Percentiles rank a stretch among this genome's conserved stretches.
Evolutionary conservation across 1,140 invertebrate genomes (phyloP).

Genomic region (Drosophila kohkoa): DNA sequence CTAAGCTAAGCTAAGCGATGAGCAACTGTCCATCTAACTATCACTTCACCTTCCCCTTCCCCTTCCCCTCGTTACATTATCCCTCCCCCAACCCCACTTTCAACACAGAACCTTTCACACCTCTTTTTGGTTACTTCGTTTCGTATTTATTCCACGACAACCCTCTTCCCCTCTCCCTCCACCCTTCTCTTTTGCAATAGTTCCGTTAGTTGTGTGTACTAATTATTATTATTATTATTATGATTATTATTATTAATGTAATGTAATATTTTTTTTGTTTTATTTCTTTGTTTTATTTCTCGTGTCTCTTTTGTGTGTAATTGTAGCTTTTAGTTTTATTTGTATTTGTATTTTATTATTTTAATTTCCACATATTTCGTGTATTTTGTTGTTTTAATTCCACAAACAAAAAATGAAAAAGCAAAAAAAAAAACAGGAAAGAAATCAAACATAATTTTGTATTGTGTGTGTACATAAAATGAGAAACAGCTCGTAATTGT

Average conservation of each 20-base stretch:
- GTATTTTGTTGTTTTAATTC: conserved; percentile 34
- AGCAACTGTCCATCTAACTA: too few species aligned
- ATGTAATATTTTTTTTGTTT: conserved; percentile 37
- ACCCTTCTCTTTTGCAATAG: conserved; percentile 24
- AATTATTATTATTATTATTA: conserved; percentile 50
- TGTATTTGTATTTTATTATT: conserved; percentile 41
- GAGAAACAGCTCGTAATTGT: conserved; percentile 67
- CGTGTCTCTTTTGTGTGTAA: conserved; percentile 27
- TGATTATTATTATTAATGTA: conserved; percentile 39
- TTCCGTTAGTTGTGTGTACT: conserved; percentile 53
- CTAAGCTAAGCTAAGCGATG: conserved; percentile 75
- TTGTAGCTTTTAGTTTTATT: conserved; percentile 53
- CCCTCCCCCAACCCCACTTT: background rate
- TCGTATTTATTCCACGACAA: conserved; percentile 30
- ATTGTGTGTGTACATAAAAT: conserved; percentile 75
- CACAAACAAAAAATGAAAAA: background rate
- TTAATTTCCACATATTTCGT: conserved; percentile 42
- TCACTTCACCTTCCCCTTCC: background rate
- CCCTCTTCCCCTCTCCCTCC: background rate
- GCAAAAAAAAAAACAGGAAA: conserved; percentile 28
- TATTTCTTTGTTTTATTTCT: conserved; percentile 24
- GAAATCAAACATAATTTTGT: conserved; percentile 65
- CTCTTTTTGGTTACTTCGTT: conserved; percentile 22
- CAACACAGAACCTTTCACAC: background rate
- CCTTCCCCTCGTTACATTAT: background rate